Evolutionary conservation across 2,888 invertebrate species (phyloP), one percentile per base, ranked within the genome.

Genomic region (Aphodius granarius): DNA sequence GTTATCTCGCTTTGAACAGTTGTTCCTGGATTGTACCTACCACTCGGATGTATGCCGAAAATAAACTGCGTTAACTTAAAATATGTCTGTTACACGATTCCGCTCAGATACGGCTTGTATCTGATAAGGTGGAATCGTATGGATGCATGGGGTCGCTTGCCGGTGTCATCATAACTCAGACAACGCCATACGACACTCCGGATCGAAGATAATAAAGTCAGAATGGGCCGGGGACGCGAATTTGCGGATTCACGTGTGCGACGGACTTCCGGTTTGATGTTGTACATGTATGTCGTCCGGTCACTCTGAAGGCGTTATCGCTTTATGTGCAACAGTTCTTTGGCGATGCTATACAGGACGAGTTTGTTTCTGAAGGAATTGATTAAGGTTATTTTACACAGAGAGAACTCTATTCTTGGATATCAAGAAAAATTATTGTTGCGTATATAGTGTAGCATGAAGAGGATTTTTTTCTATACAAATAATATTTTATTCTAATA

Each of bases 81-180:
- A 81, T 81, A 82, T 82, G 83, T 79, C 80, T 80, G 82, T 80
- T 79, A 81, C 81, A 82, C 80, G 82, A 82, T 81, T 81, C 81
- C 79, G 43, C 77, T 78, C 80, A 80, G 84, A 84, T 83, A 83
- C 77, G 78, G 78, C 81, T 82, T 82, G 82, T 83, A 84, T 83
- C 83, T 82, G 83, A 83, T 84, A 83, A 83, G 80, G 77, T 80
- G 81, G 81, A 81, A 79, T 76, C 77, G 74, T 74, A 75, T 77
- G 68, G 22, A 68, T 68, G 68, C 22, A 68, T n/a, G 68, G 68
- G 68, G 68, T 68, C 68, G 68, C 20, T 68, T 21, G 6, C 70
- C 65, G 76, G 76, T 77, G 80, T 78, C 78, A 77, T 73, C 76
- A 78, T 81, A 81, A 81, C 79, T 80, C 80, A 77, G 72, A 72